These are phyloP conservation scores for Circaetus cinerascens DNA, from an alignment of 2,113 vertebrate species.

Conservation along the genomic window DNA sequence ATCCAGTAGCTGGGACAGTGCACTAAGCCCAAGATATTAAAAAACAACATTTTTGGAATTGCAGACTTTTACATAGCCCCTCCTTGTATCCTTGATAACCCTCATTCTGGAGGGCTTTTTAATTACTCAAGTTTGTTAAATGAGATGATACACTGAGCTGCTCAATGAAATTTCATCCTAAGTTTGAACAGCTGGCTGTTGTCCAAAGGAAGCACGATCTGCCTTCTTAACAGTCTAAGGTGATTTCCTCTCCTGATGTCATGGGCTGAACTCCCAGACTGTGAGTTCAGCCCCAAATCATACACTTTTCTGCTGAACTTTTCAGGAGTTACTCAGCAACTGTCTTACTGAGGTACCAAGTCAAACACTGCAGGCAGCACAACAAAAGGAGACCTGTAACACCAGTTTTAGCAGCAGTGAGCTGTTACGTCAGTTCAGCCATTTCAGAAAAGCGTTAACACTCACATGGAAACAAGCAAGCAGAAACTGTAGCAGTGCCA, in stretches of 20 bases:
- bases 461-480: background rate
- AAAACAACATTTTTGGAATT: background rate
- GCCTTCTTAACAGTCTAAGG: background rate
- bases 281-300: background rate
- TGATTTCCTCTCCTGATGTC: background rate
- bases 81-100: background rate
- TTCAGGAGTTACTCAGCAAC: background rate
- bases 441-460: background rate
- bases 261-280: accelerated
- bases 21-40: background rate
- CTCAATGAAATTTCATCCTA: background rate
- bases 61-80: background rate
- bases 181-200: background rate
- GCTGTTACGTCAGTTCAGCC: background rate
- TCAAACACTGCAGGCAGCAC: background rate
- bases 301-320: background rate
- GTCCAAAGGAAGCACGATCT: background rate
- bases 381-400: background rate
- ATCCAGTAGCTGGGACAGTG: background rate
- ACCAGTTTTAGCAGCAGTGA: background rate
- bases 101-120: background rate
- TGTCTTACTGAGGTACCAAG: background rate
- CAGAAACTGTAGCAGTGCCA: background rate
- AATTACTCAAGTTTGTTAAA: background rate
- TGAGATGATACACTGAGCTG: background rate